Evolutionary conservation across 1,140 invertebrate genomes (phyloP).

Genomic region (Heliconius eleuchia): DNA sequence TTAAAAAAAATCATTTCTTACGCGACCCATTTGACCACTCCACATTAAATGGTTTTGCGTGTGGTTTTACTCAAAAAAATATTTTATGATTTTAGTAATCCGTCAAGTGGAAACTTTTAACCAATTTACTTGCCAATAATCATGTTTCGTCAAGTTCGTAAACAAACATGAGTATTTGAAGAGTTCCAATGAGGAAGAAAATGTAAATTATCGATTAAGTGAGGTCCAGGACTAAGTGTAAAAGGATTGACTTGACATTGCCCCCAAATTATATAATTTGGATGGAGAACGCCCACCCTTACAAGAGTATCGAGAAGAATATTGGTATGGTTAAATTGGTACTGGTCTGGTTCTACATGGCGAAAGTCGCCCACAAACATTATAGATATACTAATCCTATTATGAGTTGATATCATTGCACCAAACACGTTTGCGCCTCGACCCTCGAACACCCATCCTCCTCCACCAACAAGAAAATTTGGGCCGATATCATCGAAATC

Average conservation of each 20-base stretch:
- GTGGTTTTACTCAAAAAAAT: not conserved
- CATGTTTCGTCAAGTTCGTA: slow-evolving; percentile 22
- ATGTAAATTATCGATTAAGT: slow-evolving; percentile 49
- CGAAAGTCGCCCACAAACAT: slow-evolving; percentile 71
- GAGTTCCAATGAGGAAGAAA: slow-evolving; percentile 56
- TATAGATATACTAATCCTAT: slow-evolving; percentile 56
- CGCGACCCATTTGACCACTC: not conserved
- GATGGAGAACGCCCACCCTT: slow-evolving; percentile 42
- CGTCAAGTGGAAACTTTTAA: not conserved
- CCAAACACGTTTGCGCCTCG: slow-evolving; percentile 63
- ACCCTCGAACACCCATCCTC: slow-evolving; percentile 67
- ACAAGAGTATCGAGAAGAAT: slow-evolving; percentile 54
- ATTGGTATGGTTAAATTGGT: slow-evolving; percentile 59
- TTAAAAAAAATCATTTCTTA: too few species aligned
- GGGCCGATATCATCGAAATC: slow-evolving; percentile 61
- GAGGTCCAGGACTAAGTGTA: slow-evolving; percentile 53
- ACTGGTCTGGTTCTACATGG: slow-evolving; percentile 32
- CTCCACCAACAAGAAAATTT: slow-evolving; percentile 63
- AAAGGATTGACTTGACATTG: slow-evolving; percentile 57
- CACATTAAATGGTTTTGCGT: not conserved
- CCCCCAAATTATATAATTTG: slow-evolving; percentile 54
- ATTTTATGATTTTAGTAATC: not conserved
- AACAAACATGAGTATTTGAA: slow-evolving; percentile 43
- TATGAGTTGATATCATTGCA: slow-evolving; percentile 56
- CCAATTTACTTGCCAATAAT: not conserved